A percentile compares a stretch with the other conserved stretches of the same genome.
phyloP scores from a whole-genome alignment of 2,113 vertebrate genomes.

The Bucco capensis region DNA sequence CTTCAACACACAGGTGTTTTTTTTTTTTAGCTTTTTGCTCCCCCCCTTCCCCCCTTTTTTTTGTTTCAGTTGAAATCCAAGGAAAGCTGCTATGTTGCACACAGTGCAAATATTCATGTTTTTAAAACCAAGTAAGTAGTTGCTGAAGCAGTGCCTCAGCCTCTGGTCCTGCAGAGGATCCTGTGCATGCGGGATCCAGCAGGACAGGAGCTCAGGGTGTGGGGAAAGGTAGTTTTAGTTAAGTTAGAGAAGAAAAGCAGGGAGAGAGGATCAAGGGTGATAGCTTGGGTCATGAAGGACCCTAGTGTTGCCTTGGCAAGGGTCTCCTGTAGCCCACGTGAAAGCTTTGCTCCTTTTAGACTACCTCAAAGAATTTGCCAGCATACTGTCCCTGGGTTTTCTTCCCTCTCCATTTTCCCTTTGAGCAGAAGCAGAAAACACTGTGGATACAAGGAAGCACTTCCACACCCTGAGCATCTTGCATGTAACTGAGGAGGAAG shows the following conservation, averaged over 20 bases:
- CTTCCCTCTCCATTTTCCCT: not conserved
- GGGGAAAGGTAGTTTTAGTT: not conserved
- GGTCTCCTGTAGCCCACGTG: not conserved
- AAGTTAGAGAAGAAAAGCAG: not conserved
- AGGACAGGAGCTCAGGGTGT: not conserved
- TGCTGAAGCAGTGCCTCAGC: not conserved
- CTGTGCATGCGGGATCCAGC: too few relatives aligned
- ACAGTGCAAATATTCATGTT: not conserved
- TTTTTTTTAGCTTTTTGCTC: too few relatives aligned
- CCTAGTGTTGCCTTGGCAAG: not conserved
- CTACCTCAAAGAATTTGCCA: not conserved
- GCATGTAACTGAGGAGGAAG: not conserved
- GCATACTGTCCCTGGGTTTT: not conserved
- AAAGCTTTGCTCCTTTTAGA: not conserved
- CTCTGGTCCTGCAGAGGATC: not conserved
- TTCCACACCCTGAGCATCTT: not conserved
- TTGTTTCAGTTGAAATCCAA: not conserved
- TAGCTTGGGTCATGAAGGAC: not conserved
- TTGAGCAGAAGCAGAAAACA: not conserved
- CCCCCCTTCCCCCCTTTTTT: too few relatives aligned
- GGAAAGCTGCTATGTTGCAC: not conserved
- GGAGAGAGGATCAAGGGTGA: not conserved
- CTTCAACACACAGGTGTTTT: not conserved
- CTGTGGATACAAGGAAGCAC: not conserved
- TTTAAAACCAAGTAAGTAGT: not conserved